phyloP scores from a whole-genome alignment of 2,113 vertebrate species.

The Bagarius yarrelli region DNA sequence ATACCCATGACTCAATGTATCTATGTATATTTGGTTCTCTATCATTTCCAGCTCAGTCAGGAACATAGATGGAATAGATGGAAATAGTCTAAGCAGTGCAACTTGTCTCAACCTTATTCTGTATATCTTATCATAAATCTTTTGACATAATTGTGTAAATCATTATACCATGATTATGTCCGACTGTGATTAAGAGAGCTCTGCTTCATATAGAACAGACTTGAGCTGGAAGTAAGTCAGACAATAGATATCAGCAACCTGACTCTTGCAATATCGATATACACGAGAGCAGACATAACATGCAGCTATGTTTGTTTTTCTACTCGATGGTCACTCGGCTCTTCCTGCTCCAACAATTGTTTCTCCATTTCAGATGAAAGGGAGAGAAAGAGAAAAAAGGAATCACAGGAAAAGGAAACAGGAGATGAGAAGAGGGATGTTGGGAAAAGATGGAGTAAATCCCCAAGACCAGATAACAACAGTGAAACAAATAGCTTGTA shows the following conservation, averaged over 20 bases:
- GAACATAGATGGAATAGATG: not conserved
- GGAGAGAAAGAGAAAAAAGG: not conserved
- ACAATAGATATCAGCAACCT: conserved; percentile 28
- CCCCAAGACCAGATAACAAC: not conserved
- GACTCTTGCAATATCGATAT: conserved; percentile 17
- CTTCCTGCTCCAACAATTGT: conserved; percentile 42
- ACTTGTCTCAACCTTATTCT: not conserved
- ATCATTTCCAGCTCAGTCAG: not conserved
- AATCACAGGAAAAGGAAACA: conserved; percentile 6
- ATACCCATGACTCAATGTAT: not conserved
- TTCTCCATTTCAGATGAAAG: conserved; percentile 24
- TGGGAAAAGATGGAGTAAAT: not conserved
- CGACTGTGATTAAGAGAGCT: not conserved
- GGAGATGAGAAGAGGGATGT: conserved; percentile 26
- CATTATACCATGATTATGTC: not conserved
- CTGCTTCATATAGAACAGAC: conserved; percentile 14
- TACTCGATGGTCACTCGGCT: conserved; percentile 17
- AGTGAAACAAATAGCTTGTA: no score
- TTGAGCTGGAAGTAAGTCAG: conserved; percentile 38
- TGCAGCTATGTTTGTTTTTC: conserved; percentile 40
- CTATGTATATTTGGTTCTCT: not conserved
- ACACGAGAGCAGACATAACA: conserved; percentile 48
- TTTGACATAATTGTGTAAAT: conserved; percentile 14
- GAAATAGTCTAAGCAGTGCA: not conserved
- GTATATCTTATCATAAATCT: conserved; percentile 1